Base-by-base conservation (phyloP, 2,797 vertebrate genomes). In the Ispidina lecontei region DNA sequence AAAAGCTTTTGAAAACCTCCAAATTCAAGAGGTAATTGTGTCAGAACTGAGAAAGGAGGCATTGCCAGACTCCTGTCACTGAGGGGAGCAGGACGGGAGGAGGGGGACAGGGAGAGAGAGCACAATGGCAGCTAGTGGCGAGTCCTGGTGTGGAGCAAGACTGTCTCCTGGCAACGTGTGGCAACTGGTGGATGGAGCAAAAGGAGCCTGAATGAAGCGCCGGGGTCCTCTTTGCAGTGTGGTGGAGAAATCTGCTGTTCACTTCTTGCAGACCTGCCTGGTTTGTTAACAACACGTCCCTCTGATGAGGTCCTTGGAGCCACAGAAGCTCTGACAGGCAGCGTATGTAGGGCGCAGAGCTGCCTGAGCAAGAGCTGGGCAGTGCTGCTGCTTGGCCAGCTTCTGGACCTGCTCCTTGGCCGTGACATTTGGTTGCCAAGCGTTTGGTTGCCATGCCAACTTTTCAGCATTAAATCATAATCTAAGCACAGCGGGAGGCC, bases 401-500 rank as follows among this genome's bases (percentile, higher is more conserved):
- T 64, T 71, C 82, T 76, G 81, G 84, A 71, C 37, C 63, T 7
- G 15, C 51, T 83, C 54, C 84, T 89, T 58, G 79, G 77, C 78
- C 5, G 1, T 54, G 72, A 44, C 23, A 55, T 89, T 85, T 69
- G 25, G 62, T 68, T 90, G 76, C 76, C 64, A 71, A 87, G 84
- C 37, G 13, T 69, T 86, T 41, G 71, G 93, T 95, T 95, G 90
- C 93, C 80, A 91, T 74, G 84, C 73, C 93, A 94, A 95, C 93
- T 82, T 93, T 91, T 89, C 69, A 94, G 74, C 69, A 63, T 85
- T 90, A 96, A 94, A 95, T 95, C 93, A 96, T 95, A 94, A 95
- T 83, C 82, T 51, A 78, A 80, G 81, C 89, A 56, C 90, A 85
- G 79, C 73, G 75, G 62, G 79, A 92, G 59, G 35, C 68, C 59